Evolutionary conservation across 2,113 vertebrate genomes (phyloP).

Genomic region (Colaptes auratus): DNA sequence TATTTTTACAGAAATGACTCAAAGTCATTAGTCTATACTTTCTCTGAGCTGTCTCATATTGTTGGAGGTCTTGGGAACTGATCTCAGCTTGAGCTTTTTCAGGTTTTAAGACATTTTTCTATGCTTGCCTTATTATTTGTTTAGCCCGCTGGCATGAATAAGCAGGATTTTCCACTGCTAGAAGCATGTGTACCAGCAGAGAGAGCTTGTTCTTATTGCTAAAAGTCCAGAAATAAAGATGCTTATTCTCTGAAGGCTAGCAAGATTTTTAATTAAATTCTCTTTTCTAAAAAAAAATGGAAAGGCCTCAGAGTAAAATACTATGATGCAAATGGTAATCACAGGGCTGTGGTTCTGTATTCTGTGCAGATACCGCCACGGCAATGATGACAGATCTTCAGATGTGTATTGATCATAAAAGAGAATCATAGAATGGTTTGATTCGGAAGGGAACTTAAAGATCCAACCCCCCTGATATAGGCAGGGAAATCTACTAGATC

Average conservation of each 20-base stretch:
- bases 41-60: background rate
- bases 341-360: background rate
- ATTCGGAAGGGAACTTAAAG: background rate
- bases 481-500: background rate
- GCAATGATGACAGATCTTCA: background rate
- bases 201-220: background rate
- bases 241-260: background rate
- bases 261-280: constrained; percentile 27
- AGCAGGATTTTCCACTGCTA: background rate
- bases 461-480: background rate
- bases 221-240: background rate
- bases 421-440: background rate
- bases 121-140: constrained; percentile 6
- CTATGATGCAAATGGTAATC: background rate
- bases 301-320: background rate
- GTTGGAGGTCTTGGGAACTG: background rate
- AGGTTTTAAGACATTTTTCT: background rate
- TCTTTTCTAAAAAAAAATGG: background rate
- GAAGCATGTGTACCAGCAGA: background rate
- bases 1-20: background rate
- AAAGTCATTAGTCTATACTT: background rate
- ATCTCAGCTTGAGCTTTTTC: background rate
- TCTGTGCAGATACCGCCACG: background rate
- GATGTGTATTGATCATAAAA: background rate
- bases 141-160: constrained; percentile 1